These are phyloP conservation scores for Lanius ludovicianus DNA, from an alignment of 2,113 vertebrate genomes.

Conservation along the genomic window DNA sequence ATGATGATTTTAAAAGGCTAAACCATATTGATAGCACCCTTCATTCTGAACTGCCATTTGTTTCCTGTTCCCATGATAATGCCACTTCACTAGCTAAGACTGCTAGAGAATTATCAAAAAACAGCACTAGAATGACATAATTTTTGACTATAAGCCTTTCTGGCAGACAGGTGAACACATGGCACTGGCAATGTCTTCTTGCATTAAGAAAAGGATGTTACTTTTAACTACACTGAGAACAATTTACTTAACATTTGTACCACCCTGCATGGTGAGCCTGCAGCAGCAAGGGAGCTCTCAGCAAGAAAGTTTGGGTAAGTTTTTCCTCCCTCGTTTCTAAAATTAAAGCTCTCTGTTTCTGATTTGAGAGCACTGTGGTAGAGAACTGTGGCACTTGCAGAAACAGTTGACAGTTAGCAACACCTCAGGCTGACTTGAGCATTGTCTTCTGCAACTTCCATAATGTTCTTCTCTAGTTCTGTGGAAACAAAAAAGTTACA, in stretches of 20 bases:
- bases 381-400: neutral
- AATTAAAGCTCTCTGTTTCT: neutral
- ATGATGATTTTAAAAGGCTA: neutral
- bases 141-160: neutral
- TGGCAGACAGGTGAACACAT: neutral
- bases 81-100: neutral
- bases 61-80: neutral
- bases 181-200: neutral
- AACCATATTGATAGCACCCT: neutral
- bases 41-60: neutral
- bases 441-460: neutral
- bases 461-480: conserved; percentile 38
- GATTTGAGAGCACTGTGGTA: neutral
- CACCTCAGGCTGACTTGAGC: conserved; percentile 8
- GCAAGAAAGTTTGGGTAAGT: neutral
- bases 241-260: neutral
- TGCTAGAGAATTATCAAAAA: neutral
- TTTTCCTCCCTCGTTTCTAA: neutral
- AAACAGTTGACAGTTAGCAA: conserved; percentile 17
- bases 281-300: neutral
- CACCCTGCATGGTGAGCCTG: neutral
- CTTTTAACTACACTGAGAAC: neutral
- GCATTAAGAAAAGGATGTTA: neutral
- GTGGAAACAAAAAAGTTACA: neutral
- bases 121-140: neutral